Conservation (phyloP, 2,797 vertebrate genomes). For the Macrochelys suwanniensis region DNA sequence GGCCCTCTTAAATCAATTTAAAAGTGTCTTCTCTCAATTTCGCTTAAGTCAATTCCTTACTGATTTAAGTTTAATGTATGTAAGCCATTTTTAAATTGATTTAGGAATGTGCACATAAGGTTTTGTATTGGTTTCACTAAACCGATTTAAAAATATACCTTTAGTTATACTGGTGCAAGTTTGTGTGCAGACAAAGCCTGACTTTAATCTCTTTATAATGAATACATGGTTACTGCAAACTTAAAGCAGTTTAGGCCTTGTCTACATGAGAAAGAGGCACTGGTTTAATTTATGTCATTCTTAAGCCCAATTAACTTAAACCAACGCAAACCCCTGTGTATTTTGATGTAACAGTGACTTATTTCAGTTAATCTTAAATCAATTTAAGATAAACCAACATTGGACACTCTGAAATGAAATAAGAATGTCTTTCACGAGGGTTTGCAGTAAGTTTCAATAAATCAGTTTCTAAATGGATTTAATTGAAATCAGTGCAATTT, state of each 20-base stretch:
- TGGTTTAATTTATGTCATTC: conserved; percentile 26
- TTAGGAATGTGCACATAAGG: no score
- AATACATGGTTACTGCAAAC: neutral
- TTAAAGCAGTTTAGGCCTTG: neutral
- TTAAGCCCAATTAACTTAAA: neutral
- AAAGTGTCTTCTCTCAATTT: no score
- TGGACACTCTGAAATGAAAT: no score
- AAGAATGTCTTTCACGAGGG: no score
- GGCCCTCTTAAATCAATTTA: no score
- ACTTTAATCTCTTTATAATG: neutral
- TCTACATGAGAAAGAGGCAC: neutral
- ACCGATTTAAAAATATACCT: conserved; percentile 4
- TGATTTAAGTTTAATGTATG: no score
- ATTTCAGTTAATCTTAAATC: conserved; percentile 14
- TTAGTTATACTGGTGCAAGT: neutral
- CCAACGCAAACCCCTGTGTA: neutral
- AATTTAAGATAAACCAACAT: neutral
- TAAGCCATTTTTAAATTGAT: no score
- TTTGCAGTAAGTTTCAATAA: neutral
- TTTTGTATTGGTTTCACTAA: neutral
- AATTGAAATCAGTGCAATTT: neutral
- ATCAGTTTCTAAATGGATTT: conserved; percentile 25
- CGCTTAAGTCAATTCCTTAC: no score
- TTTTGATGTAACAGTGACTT: neutral
- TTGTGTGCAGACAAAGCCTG: conserved; percentile 11